phyloP scores from a whole-genome alignment of 2,888 invertebrate species.

The Flexamia atlantica region DNA sequence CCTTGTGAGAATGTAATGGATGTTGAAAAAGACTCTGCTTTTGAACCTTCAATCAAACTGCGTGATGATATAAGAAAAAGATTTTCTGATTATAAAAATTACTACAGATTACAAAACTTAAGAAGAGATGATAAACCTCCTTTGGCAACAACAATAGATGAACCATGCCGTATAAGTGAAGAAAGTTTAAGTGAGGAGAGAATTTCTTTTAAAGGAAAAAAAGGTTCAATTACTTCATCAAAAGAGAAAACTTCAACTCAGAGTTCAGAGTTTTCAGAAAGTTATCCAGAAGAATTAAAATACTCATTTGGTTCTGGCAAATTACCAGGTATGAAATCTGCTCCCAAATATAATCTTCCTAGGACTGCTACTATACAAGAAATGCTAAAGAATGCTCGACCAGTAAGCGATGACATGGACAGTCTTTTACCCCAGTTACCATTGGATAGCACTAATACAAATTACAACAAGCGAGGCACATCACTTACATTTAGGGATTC shows the following conservation, averaged over 20 bases:
- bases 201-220: not conserved
- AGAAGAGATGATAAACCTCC: not conserved
- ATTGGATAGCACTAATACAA: not conserved
- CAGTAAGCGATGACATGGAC: not conserved
- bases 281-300: not conserved
- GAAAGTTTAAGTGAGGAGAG: not conserved
- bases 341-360: not conserved
- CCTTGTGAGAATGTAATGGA: not conserved
- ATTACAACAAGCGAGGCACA: not conserved
- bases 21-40: not conserved
- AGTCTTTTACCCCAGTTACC: constrained; percentile 1
- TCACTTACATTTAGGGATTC: constrained; percentile 3
- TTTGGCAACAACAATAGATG: constrained; percentile 8
- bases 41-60: not conserved
- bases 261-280: not conserved
- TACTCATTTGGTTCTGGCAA: not conserved
- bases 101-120: constrained; percentile 32
- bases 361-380: not conserved
- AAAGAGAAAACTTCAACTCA: not conserved
- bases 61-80: constrained; percentile 12
- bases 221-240: not conserved
- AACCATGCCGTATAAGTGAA: not conserved
- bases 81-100: constrained; percentile 30
- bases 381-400: not conserved
- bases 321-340: not conserved